Evolutionary conservation across 2,888 invertebrate species (phyloP), one percentile per base, ranked within the genome.

Genomic region (Muschampia plurimacula): DNA sequence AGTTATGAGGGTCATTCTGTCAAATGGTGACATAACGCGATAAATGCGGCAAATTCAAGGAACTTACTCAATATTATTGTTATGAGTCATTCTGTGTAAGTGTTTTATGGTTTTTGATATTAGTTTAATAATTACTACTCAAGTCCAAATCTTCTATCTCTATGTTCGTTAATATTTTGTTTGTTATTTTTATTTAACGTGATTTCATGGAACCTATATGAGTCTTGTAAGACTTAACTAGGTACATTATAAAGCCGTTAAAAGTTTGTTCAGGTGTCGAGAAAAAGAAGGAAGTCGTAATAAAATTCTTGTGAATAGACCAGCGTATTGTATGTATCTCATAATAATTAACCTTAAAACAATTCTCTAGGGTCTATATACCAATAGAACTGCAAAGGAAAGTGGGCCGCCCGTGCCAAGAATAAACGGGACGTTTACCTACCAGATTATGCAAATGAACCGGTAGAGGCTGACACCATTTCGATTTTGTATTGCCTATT

Each of bases 21-120:
- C 74, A 74, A 63, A 72, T 67, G 65, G 73, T 81, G 77, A 77
- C 74, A 71, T 73, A 67, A 76, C 78, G 78, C 78, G 76, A 76
- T 79, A 80, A 80, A 78, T 81, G 87, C 87, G 86, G 85, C 79
- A 87, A 87, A 84, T 86, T 86, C 79, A 83, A 86, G 44, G 80
- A 55, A 79, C 75, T 72, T 72, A 75, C 76, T 77, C 77, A 32
- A 81, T 80, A 81, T 82, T 60, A 66, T 79, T 83, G 80, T 77
- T 81, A 81, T 87, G 86, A 86, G 74, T 86, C 86, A 87, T 83
- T 78, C 77, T 77, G 76, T 77, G 65, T 80, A 80, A 75, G 75
- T 76, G 70, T 74, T 77, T 28, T 12, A 32, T 32, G 13, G 60
- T 60, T 36, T 39, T 62, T n/a, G 39, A 39, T 39, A 39, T 62